Evolutionary conservation across 30 jellyfish, hydroid and myxozoan species (phyloP), one percentile per base, ranked within the genome.

Genomic region (Nemopilema nomurai): DNA sequence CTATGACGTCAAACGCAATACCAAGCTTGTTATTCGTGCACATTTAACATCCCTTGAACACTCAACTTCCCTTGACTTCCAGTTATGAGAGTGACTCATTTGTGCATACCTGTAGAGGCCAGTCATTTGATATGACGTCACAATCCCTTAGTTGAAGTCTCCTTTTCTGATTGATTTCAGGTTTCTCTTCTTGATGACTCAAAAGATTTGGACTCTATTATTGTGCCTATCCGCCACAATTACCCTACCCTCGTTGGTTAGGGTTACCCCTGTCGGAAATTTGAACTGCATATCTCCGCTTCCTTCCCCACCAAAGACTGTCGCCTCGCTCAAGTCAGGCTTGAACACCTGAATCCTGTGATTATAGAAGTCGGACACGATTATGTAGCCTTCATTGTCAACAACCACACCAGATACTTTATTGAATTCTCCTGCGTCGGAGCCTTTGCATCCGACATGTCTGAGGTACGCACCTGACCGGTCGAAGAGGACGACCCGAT

Each of bases 141-240:
- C n/a, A n/a, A n/a, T n/a, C n/a, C n/a, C n/a, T n/a, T n/a, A n/a
- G n/a, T n/a, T n/a, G n/a, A n/a, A n/a, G n/a, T n/a, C n/a, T n/a
- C n/a, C n/a, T n/a, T n/a, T n/a, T n/a, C n/a, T n/a, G n/a, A n/a
- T n/a, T n/a, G n/a, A n/a, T n/a, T n/a, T n/a, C n/a, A n/a, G n/a
- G n/a, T n/a, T n/a, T n/a, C n/a, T 41, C 57, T 41, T 13, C 57
- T 41, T 41, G 57, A 41, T 41, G 13, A 41, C 6, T 41, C 69
- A 92, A 74, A 93, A 89, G 29, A 93, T 75, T 53, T 93, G 98
- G 6, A 93, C 80, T 72, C 98, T 78, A 67, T 93, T 72, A 67
- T 93, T 93, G 66, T 93, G 85, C 66, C 97, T 77, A 64, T 93
- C 98, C 8, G 90, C 97, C 18, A 93, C 92, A n/a, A 92, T 71